Evolutionary conservation across 1,140 invertebrate species (phyloP).

Genomic region (Conus betulinus): DNA sequence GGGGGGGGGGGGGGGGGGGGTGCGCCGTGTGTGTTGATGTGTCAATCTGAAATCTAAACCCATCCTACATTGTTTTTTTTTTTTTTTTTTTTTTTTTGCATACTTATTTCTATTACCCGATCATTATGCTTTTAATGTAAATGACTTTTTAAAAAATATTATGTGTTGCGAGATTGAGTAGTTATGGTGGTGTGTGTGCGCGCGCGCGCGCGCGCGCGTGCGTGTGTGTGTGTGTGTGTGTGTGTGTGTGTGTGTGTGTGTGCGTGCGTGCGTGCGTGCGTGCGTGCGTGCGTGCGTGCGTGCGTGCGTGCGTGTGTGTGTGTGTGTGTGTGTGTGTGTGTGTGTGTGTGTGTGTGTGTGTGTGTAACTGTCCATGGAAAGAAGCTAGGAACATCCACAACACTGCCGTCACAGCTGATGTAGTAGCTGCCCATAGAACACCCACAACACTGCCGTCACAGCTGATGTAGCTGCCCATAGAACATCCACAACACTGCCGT

Average conservation of each 20-base stretch:
- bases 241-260: neutral
- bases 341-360: neutral
- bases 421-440: no score
- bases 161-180: neutral
- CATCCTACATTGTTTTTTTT: no score
- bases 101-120: no score
- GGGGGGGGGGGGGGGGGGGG: no score
- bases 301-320: conserved; percentile 9
- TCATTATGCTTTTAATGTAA: no score
- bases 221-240: neutral
- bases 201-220: neutral
- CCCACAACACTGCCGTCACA: neutral
- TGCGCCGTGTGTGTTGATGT: no score
- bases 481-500: no score
- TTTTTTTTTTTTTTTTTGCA: no score
- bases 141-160: neutral
- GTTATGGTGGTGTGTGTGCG: no score
- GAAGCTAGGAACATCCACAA: neutral
- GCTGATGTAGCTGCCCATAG: neutral
- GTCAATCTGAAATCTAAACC: no score
- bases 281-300: conserved; percentile 13
- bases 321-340: neutral
- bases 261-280: neutral
- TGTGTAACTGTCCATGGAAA: neutral
- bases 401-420: neutral